These are phyloP conservation scores for Ischnus inquisitorius DNA, from an alignment of 2,888 invertebrate species.

Conservation along the genomic window DNA sequence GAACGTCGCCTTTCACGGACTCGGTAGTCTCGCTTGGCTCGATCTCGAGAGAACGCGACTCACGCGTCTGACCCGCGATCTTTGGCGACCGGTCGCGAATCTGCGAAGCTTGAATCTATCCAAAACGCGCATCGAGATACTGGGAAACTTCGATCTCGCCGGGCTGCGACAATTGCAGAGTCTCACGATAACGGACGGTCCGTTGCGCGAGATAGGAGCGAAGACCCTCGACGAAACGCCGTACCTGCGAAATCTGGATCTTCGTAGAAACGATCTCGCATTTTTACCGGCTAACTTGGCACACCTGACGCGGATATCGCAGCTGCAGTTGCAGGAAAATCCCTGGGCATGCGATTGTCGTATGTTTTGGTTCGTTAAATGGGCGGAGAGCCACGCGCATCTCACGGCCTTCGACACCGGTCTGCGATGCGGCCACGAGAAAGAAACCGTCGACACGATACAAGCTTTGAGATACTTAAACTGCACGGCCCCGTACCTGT, in stretches of 20 bases:
- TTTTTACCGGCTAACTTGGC: conserved; percentile 91
- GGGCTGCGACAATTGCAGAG: conserved; percentile 89
- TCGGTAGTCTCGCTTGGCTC: conserved; percentile 87
- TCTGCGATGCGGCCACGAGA: conserved; percentile 87
- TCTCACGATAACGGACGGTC: conserved; percentile 88
- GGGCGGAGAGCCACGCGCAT: conserved; percentile 87
- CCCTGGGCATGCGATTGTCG: conserved; percentile 95
- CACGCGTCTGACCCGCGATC: conserved; percentile 83
- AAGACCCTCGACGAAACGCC: conserved; percentile 79
- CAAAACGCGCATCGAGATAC: conserved; percentile 88
- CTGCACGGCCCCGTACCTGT: conserved; percentile 89
- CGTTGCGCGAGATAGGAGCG: conserved; percentile 79
- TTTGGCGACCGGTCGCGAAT: conserved; percentile 86
- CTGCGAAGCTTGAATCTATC: conserved; percentile 88
- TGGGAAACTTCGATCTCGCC: conserved; percentile 89
- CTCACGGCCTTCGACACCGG: conserved; percentile 86
- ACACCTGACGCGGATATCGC: conserved; percentile 88
- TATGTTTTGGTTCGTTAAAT: conserved; percentile 91
- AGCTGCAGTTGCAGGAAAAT: conserved; percentile 90
- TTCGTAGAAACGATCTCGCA: conserved; percentile 89
- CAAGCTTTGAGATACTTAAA: conserved; percentile 90
- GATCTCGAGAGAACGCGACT: conserved; percentile 88
- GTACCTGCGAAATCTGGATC: conserved; percentile 82
- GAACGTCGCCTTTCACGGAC: conserved; percentile 88
- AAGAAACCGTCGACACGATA: conserved; percentile 88